Evolutionary conservation across 1,140 invertebrate species (phyloP).

Genomic region (Euborellia annulipes): DNA sequence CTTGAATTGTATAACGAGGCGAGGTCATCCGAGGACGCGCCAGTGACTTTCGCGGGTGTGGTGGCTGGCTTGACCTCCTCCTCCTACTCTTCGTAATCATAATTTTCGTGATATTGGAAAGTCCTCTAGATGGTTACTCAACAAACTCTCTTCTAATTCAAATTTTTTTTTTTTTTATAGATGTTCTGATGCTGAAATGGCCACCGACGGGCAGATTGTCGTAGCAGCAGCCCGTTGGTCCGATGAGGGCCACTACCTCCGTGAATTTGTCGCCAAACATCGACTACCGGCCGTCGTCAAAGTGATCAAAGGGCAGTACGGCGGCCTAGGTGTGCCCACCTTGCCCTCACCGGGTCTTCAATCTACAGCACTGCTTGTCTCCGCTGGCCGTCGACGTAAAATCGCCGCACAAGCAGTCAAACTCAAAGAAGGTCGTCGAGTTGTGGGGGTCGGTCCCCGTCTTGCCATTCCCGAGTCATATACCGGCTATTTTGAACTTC

Average conservation of each 20-base stretch:
- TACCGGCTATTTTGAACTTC: slow-evolving; percentile 80
- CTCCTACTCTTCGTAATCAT: no score
- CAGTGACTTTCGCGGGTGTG: no score
- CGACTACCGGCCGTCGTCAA: slow-evolving; percentile 71
- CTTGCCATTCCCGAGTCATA: slow-evolving; percentile 80
- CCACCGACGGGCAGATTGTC: slow-evolving; percentile 68
- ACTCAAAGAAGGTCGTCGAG: slow-evolving; percentile 65
- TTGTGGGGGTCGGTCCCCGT: slow-evolving; percentile 61
- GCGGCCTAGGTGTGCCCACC: slow-evolving; percentile 70
- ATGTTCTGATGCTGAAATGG: slow-evolving; percentile 48
- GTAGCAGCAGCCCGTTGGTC: slow-evolving; percentile 70
- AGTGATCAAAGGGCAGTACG: slow-evolving; percentile 83
- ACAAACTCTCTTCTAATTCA: no score
- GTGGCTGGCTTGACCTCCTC: no score
- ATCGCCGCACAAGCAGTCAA: slow-evolving; percentile 64
- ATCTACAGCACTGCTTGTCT: slow-evolving; percentile 66
- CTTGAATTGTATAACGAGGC: no score
- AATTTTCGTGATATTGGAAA: no score
- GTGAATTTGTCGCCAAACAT: slow-evolving; percentile 63
- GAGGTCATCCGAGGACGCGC: no score
- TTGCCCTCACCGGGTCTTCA: slow-evolving; percentile 66
- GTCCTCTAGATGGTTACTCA: no score
- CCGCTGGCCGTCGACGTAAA: slow-evolving; percentile 64
- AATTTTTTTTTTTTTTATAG: no score
- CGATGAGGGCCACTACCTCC: slow-evolving; percentile 58